Percentiles rank a stretch among this genome's conserved stretches.
Evolutionary conservation across 1,140 invertebrate species (phyloP).

Genomic region (Calephelis virginiensis): DNA sequence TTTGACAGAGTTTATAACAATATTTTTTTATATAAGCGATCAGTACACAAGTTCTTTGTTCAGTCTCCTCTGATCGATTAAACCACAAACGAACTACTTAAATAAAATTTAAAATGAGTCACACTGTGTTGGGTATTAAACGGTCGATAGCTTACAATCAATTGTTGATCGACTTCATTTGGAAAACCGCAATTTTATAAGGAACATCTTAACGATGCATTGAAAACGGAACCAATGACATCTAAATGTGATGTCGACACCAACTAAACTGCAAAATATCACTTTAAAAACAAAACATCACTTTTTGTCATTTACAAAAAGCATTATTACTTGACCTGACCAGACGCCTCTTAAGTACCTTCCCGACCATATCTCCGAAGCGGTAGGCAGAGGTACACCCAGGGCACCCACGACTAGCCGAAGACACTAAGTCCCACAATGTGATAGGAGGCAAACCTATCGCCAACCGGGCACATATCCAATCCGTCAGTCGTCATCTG

Average conservation of each 20-base stretch:
- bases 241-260: neutral
- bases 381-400: too few species aligned
- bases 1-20: neutral
- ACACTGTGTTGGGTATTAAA: constrained; percentile 18
- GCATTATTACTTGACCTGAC: too few species aligned
- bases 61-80: neutral
- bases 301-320: too few species aligned
- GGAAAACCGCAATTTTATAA: constrained; percentile 27
- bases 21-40: neutral
- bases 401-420: too few species aligned
- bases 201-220: neutral
- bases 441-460: too few species aligned
- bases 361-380: too few species aligned
- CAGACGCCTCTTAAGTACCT: too few species aligned
- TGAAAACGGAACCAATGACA: neutral
- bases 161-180: constrained; percentile 26
- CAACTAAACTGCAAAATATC: too few species aligned
- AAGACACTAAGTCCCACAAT: too few species aligned
- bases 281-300: too few species aligned
- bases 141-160: constrained; percentile 24
- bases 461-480: too few species aligned
- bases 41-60: neutral
- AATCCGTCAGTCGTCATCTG: too few species aligned
- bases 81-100: neutral
- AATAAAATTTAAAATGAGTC: constrained; percentile 22